A percentile compares a stretch with the other conserved stretches of the same genome.
phyloP scores from a whole-genome alignment of 2,113 vertebrate genomes.

The Malurus alboscapulatus region DNA sequence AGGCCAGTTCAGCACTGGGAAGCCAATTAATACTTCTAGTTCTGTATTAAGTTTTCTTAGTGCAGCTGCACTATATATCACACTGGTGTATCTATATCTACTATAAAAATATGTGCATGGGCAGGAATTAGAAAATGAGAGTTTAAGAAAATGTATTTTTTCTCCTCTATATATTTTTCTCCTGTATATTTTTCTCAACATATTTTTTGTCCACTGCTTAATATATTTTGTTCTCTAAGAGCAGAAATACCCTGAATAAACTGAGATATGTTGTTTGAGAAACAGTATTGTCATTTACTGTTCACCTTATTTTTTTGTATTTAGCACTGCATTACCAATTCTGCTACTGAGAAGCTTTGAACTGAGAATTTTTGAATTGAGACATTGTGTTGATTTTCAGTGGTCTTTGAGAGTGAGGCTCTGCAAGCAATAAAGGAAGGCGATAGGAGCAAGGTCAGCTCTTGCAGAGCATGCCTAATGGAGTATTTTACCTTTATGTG shows the following conservation, averaged over 20 bases:
- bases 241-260: not conserved
- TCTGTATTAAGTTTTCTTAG: not conserved
- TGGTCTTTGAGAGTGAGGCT: not conserved
- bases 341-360: not conserved
- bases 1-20: not conserved
- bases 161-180: not conserved
- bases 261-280: not conserved
- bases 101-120: not conserved
- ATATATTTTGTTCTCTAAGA: not conserved
- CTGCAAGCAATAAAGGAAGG: not conserved
- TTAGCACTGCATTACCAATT: not conserved
- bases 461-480: not conserved
- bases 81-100: not conserved
- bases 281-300: not conserved
- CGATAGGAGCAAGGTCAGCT: not conserved
- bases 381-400: not conserved
- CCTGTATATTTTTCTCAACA: not conserved
- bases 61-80: not conserved
- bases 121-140: not conserved
- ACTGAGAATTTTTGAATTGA: not conserved
- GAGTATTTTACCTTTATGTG: not conserved
- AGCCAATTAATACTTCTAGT: not conserved
- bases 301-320: not conserved
- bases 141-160: not conserved
- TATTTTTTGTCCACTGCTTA: not conserved